Percentiles rank a stretch among this genome's conserved stretches.
phyloP scores from a whole-genome alignment of 1,140 invertebrate genomes.

The Potamilus streckersoni region DNA sequence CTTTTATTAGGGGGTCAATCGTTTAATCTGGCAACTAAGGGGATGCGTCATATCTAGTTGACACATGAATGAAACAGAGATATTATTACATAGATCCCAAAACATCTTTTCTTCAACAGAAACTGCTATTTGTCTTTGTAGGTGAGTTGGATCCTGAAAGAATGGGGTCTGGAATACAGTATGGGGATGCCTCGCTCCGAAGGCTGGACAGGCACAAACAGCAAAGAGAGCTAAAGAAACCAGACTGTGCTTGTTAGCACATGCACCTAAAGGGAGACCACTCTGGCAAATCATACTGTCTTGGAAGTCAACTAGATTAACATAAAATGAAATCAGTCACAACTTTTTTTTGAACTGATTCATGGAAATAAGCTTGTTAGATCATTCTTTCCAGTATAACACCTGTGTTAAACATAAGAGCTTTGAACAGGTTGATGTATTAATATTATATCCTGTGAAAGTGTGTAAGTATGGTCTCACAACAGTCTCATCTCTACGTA shows the following conservation, averaged over 20 bases:
- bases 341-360: neutral
- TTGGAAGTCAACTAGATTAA: slow-evolving; percentile 9
- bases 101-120: too few species aligned
- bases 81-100: too few species aligned
- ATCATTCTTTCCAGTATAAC: neutral
- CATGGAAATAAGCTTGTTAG: neutral
- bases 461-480: too few species aligned
- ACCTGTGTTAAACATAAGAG: neutral
- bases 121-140: slow-evolving; percentile 39
- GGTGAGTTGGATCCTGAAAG: slow-evolving; percentile 84
- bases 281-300: neutral
- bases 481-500: neutral
- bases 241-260: slow-evolving; percentile 69
- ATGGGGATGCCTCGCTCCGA: slow-evolving; percentile 71
- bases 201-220: slow-evolving; percentile 59
- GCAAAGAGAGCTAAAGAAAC: slow-evolving; percentile 55
- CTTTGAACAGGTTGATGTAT: neutral
- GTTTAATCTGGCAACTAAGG: too few species aligned
- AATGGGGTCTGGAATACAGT: slow-evolving; percentile 83
- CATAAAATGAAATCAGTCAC: neutral
- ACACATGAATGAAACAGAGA: too few species aligned
- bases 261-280: neutral
- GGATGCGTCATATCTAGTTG: too few species aligned
- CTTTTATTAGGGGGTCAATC: too few species aligned
- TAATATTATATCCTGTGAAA: too few species aligned